A percentile compares a stretch with the other conserved stretches of the same genome.
These are phyloP conservation scores for Aurelia sp. DNA, from an alignment of 30 jellyfish, hydroid and myxozoan species.

Conservation along the genomic window DNA sequence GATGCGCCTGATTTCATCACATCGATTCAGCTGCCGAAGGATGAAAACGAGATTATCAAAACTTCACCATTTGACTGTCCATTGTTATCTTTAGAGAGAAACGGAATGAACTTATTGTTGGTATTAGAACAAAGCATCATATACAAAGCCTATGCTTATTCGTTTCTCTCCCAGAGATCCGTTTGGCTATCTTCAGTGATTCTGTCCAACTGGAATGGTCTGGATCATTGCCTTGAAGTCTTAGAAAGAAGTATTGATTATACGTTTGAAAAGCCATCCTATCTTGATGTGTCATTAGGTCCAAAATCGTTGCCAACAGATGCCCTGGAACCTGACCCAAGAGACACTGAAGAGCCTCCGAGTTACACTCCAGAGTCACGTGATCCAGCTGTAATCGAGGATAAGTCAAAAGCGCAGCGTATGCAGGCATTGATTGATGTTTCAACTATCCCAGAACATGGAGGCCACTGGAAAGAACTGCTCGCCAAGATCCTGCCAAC, in stretches of 20 bases:
- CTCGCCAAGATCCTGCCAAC: slow-evolving; percentile 78
- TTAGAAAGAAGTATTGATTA: slow-evolving; percentile 69
- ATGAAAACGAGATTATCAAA: slow-evolving; percentile 8
- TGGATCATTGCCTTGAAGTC: slow-evolving; percentile 73
- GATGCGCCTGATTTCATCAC: slow-evolving; percentile 7
- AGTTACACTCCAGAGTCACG: slow-evolving; percentile 69
- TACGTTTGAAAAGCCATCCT: slow-evolving; percentile 65
- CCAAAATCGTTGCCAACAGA: slow-evolving; percentile 63
- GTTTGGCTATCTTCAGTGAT: slow-evolving; percentile 81
- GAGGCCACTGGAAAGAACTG: slow-evolving; percentile 69
- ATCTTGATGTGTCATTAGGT: slow-evolving; percentile 68
- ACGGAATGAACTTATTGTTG: slow-evolving; percentile 79
- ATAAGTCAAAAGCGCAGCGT: slow-evolving; percentile 65
- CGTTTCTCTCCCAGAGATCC: slow-evolving; percentile 83
- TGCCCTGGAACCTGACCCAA: slow-evolving; percentile 61
- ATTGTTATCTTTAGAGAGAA: slow-evolving; percentile 54
- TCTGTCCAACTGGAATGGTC: slow-evolving; percentile 87
- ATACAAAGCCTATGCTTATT: slow-evolving; percentile 70
- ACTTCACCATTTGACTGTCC: slow-evolving; percentile 41
- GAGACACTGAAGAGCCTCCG: slow-evolving; percentile 74
- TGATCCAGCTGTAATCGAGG: slow-evolving; percentile 66
- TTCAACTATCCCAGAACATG: slow-evolving; percentile 35
- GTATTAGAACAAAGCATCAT: slow-evolving; percentile 77
- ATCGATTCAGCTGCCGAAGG: not conserved
- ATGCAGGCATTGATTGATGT: slow-evolving; percentile 69